Conservation (phyloP, 2,888 invertebrate genomes). For the Artemia sinica region DNA sequence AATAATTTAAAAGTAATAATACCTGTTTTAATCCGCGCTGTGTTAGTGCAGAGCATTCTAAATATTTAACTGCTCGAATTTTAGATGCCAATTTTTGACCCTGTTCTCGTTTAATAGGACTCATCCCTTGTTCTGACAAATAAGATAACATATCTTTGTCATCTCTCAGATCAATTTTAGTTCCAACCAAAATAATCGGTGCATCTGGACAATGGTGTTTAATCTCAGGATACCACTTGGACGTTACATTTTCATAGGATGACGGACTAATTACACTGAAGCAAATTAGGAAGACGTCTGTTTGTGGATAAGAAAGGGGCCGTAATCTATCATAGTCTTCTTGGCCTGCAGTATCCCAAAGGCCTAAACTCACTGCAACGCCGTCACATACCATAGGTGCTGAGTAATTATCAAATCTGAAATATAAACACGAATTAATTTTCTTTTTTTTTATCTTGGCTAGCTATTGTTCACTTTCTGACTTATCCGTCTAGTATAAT, state of each 20-base stretch:
- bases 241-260: conserved; percentile 96
- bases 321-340: conserved; percentile 91
- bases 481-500: no score
- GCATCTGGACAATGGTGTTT: conserved; percentile 99
- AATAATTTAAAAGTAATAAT: conserved; percentile 17
- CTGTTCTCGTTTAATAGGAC: conserved; percentile 90
- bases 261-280: conserved; percentile 98
- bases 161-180: conserved; percentile 95
- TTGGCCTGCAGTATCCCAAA: conserved; percentile 97
- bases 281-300: conserved; percentile 97
- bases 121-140: conserved; percentile 79
- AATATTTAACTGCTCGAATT: conserved; percentile 94
- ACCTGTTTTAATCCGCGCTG: conserved; percentile 89
- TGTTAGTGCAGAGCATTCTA: conserved; percentile 98
- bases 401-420: conserved; percentile 93
- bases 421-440: no score
- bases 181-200: conserved; percentile 81
- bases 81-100: conserved; percentile 96
- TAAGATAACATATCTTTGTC: conserved; percentile 84
- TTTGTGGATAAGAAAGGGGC: conserved; percentile 91
- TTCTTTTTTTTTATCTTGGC: no score
- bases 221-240: conserved; percentile 99
- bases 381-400: conserved; percentile 97
- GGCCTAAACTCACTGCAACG: conserved; percentile 81
- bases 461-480: no score